Percentiles rank a stretch among this genome's conserved stretches.
phyloP scores from a whole-genome alignment of 2,113 vertebrate genomes.

The Sminthopsis crassicaudata region DNA sequence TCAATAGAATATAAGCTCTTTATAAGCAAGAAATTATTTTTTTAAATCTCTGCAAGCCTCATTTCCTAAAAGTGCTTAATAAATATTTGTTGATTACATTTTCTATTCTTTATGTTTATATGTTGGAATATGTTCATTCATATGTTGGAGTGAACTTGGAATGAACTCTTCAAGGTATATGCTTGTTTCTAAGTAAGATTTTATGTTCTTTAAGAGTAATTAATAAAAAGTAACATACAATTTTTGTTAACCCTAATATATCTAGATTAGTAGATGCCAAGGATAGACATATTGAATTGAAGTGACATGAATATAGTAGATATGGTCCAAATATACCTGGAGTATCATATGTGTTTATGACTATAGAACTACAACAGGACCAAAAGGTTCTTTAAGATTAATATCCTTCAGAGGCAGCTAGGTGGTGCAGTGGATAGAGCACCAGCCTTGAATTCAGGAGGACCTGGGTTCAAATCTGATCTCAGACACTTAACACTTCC shows the following conservation, averaged over 20 bases:
- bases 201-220: slow-evolving; percentile 23
- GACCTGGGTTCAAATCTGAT: too few relatives aligned
- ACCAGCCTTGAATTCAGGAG: too few relatives aligned
- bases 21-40: neutral
- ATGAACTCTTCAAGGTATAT: neutral
- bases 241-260: neutral
- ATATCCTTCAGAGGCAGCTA: too few relatives aligned
- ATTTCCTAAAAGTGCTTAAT: neutral
- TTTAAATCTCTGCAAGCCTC: too few relatives aligned
- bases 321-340: neutral
- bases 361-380: neutral
- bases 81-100: neutral
- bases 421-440: too few relatives aligned
- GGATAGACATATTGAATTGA: slow-evolving; percentile 16
- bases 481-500: too few relatives aligned
- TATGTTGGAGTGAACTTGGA: neutral
- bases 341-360: neutral
- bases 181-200: slow-evolving; percentile 16
- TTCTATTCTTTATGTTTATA: neutral
- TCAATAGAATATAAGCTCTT: neutral
- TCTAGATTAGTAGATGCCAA: too few relatives aligned
- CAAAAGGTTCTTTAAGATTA: neutral
- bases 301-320: neutral
- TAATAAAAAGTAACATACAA: neutral
- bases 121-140: too few relatives aligned